Base-by-base conservation (phyloP, 1,140 invertebrate genomes). In the Schlechtendalia chinensis region DNA sequence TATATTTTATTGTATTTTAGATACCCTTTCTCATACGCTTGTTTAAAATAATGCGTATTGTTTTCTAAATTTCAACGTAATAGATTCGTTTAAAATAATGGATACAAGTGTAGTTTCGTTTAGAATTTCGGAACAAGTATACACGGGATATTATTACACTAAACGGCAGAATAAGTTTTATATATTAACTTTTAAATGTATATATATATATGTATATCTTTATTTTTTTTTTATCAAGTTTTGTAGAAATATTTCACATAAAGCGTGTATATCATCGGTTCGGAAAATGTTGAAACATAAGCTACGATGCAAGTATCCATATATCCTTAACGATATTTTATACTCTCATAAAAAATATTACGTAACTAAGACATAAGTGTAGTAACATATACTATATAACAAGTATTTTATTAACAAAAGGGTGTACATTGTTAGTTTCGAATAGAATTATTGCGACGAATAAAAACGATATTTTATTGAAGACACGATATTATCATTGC, bases 111-210 rank as follows among this genome's bases (percentile, higher is more conserved):
- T 50, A 17, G 45, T 50, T 50, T 47, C 39, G 45, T 47, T 69
- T 50, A 69, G 50, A 69, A 69, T 69, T 69, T 69, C n/a, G 47
- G 47, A 47, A 47, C 39, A 8, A 27, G 14, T 47, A 50, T n/a
- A 16, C 14, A 17, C n/a, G 65, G 47, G 8, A 50, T 27, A 50
- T 50, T 50, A 50, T 50, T 50, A 50, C 47, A 50, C 14, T 27
- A 17, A 47, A 54, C 10, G 17, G 69, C 29, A 54, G 10, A 72
- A 72, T 29, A 72, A 53, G 22, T 72, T 53, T 54, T 72, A 72
- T 72, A 53, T 72, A 54, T 72, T 53, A 72, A 72, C 27, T 54
- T 72, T 54, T n/a, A 72, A 54, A 72, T 71, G 8, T 53, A 71
- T 27, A 12, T 50, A 24, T 69, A 45, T 69, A 47, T 17, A 22